Percentiles rank a stretch among this genome's conserved stretches.
These are phyloP conservation scores for Pantala flavescens DNA, from an alignment of 1,140 invertebrate genomes.

Conservation along the genomic window DNA sequence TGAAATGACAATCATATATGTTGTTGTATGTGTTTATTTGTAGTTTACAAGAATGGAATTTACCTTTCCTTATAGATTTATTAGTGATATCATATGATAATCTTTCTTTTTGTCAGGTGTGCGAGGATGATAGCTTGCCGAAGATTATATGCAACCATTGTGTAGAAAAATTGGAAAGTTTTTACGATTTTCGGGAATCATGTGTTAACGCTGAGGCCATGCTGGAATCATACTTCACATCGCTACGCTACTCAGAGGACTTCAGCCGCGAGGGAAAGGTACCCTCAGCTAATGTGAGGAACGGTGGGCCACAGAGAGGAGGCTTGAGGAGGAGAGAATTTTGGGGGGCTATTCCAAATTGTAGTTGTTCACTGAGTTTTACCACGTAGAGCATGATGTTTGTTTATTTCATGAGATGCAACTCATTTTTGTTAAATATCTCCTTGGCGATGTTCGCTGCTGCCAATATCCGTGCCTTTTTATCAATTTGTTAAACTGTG, in stretches of 20 bases:
- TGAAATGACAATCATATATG: too few relatives aligned
- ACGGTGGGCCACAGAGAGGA: not conserved
- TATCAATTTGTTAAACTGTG: too few relatives aligned
- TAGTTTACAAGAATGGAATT: too few relatives aligned
- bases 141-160: constrained; percentile 58
- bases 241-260: constrained; percentile 47
- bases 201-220: constrained; percentile 54
- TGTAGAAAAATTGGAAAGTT: constrained; percentile 48
- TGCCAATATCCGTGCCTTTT: too few relatives aligned
- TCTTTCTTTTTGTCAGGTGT: constrained; percentile 39
- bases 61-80: too few relatives aligned
- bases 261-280: constrained; percentile 52
- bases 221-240: constrained; percentile 53
- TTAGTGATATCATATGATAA: too few relatives aligned
- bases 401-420: too few relatives aligned
- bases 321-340: constrained; percentile 5
- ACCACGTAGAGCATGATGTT: too few relatives aligned
- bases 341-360: not conserved
- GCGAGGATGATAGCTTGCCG: constrained; percentile 55
- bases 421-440: too few relatives aligned
- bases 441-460: too few relatives aligned
- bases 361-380: not conserved
- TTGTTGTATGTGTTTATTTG: too few relatives aligned
- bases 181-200: constrained; percentile 49
- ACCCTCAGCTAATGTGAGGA: constrained; percentile 1